A percentile compares a stretch with the other conserved stretches of the same genome.
phyloP scores from a whole-genome alignment of 2,797 vertebrate genomes.

The Stomatorhinus walkeri region DNA sequence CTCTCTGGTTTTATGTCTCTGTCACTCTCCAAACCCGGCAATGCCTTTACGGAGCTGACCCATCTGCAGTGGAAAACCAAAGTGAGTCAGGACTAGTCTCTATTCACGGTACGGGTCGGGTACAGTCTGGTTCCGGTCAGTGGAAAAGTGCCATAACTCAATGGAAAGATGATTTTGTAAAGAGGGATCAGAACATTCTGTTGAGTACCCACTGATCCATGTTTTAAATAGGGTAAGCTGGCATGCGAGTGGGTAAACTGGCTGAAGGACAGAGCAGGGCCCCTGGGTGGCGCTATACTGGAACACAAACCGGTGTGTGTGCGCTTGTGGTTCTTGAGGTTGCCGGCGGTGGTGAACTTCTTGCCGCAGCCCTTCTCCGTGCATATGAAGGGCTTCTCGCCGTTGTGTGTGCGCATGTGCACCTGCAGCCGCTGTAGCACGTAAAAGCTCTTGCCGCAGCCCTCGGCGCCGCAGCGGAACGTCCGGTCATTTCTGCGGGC shows the following conservation, averaged over 20 bases:
- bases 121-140: background rate
- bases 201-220: background rate
- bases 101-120: background rate
- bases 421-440: constrained; percentile 95
- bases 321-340: constrained; percentile 93
- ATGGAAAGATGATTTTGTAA: constrained; percentile 14
- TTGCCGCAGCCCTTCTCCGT: constrained; percentile 87
- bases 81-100: background rate
- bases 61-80: background rate
- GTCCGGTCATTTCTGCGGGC: constrained; percentile 83
- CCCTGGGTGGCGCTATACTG: background rate
- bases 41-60: background rate
- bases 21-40: background rate
- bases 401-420: constrained; percentile 97
- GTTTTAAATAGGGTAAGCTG: background rate
- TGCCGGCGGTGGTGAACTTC: constrained; percentile 95
- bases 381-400: constrained; percentile 93
- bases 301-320: constrained; percentile 78
- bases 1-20: background rate
- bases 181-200: constrained; percentile 13
- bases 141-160: background rate
- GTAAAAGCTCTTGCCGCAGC: constrained; percentile 97
- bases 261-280: background rate
- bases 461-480: constrained; percentile 86
- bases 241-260: background rate